phyloP scores from a whole-genome alignment of 2,113 vertebrate genomes.

The Ailuropoda melanoleuca region DNA sequence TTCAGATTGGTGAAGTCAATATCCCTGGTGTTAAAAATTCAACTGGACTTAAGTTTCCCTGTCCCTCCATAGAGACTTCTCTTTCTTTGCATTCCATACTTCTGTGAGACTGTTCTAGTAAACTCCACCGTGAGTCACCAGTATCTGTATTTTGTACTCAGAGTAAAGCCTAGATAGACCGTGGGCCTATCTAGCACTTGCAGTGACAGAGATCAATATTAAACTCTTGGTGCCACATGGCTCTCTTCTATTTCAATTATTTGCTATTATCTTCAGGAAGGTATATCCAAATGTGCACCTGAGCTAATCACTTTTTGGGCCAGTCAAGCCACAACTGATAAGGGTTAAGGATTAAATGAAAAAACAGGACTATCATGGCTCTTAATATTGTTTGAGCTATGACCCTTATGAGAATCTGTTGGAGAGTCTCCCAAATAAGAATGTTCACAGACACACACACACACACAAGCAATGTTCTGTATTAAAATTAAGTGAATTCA shows the following conservation, averaged over 20 bases:
- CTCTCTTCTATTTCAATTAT: not conserved
- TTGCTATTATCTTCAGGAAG: not conserved
- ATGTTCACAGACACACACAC: too few species aligned
- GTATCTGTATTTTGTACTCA: not conserved
- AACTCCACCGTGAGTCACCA: not conserved
- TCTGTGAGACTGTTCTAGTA: not conserved
- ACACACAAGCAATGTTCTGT: not conserved
- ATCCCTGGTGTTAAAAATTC: not conserved
- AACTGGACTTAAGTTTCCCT: not conserved
- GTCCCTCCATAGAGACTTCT: not conserved
- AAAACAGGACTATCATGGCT: not conserved
- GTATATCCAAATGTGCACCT: not conserved
- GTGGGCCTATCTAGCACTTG: not conserved
- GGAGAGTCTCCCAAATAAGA: not conserved
- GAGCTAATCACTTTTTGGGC: not conserved
- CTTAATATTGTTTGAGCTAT: not conserved
- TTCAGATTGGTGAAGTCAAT: not conserved
- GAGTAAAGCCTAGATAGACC: not conserved
- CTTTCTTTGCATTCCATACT: not conserved
- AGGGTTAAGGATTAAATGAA: not conserved
- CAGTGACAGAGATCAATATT: not conserved
- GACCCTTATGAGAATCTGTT: not conserved
- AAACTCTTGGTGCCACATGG: not conserved
- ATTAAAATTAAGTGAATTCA: not conserved
- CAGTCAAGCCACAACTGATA: not conserved